A percentile compares a stretch with the other conserved stretches of the same genome.
phyloP scores from a whole-genome alignment of 2,888 invertebrate species.

The Synergus itoensis region DNA sequence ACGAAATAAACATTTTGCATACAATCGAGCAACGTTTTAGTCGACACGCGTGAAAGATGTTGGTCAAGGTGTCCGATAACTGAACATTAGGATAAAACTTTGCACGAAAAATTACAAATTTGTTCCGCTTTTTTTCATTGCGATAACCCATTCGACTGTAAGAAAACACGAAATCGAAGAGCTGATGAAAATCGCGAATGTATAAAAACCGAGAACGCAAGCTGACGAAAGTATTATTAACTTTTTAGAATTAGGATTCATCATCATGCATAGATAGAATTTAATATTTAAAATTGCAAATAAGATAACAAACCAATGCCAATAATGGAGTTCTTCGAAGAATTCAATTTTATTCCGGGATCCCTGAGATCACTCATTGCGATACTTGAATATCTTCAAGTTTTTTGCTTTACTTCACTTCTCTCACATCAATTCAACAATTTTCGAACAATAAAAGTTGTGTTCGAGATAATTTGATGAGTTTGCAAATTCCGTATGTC shows the following conservation, averaged over 20 bases:
- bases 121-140: constrained; percentile 33
- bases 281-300: neutral
- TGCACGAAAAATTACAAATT: constrained; percentile 27
- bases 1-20: constrained; percentile 40
- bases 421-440: neutral
- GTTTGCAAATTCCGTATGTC: neutral
- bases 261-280: no score
- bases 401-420: constrained; percentile 11
- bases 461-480: constrained; percentile 29
- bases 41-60: constrained; percentile 26
- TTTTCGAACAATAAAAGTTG: constrained; percentile 29
- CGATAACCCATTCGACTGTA: constrained; percentile 23
- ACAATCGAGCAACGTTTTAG: constrained; percentile 41
- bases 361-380: constrained; percentile 12
- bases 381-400: neutral
- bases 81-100: constrained; percentile 36
- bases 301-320: constrained; percentile 19
- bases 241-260: neutral
- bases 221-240: neutral
- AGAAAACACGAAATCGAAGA: constrained; percentile 10
- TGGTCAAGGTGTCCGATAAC: constrained; percentile 13
- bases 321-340: constrained; percentile 12
- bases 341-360: constrained; percentile 9
- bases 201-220: neutral
- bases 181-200: constrained; percentile 7